These are phyloP conservation scores for Temnothorax unifasciatus DNA, from an alignment of 2,888 invertebrate genomes.

Conservation along the genomic window DNA sequence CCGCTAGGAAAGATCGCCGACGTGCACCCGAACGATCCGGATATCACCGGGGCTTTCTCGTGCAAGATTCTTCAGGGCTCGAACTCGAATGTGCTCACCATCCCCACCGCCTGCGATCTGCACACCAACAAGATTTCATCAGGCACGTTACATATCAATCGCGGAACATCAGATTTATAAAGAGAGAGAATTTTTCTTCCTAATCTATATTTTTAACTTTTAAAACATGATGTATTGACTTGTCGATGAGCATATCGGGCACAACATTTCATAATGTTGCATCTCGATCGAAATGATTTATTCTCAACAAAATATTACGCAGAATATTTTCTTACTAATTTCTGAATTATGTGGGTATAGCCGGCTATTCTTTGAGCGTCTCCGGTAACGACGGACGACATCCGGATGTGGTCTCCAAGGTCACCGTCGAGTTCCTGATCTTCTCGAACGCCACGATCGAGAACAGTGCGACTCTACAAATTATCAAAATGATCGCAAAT, in stretches of 20 bases:
- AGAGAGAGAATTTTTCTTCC: neutral
- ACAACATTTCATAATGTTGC: neutral
- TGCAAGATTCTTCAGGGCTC: conserved; percentile 92
- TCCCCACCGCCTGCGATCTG: conserved; percentile 93
- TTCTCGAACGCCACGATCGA: conserved; percentile 94
- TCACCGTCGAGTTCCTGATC: conserved; percentile 93
- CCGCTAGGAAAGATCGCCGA: conserved; percentile 95
- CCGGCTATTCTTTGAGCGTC: conserved; percentile 92
- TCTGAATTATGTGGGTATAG: conserved; percentile 65
- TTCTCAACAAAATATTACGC: neutral
- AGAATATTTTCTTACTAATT: conserved; percentile 13
- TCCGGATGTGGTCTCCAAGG: conserved; percentile 94
- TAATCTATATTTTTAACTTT: neutral
- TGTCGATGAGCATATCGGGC: neutral
- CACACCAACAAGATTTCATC: conserved; percentile 91
- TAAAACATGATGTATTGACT: neutral
- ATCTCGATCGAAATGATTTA: neutral
- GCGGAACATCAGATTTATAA: conserved; percentile 52
- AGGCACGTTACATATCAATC: conserved; percentile 80
- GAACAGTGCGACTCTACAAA: conserved; percentile 92
- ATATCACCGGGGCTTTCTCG: conserved; percentile 95
- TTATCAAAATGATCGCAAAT: conserved; percentile 91
- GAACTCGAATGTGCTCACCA: conserved; percentile 89
- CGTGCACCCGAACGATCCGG: conserved; percentile 96
- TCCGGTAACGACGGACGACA: conserved; percentile 97